These are phyloP conservation scores for Lasioglossum leucozonium DNA, from an alignment of 2,888 invertebrate genomes.

Conservation along the genomic window DNA sequence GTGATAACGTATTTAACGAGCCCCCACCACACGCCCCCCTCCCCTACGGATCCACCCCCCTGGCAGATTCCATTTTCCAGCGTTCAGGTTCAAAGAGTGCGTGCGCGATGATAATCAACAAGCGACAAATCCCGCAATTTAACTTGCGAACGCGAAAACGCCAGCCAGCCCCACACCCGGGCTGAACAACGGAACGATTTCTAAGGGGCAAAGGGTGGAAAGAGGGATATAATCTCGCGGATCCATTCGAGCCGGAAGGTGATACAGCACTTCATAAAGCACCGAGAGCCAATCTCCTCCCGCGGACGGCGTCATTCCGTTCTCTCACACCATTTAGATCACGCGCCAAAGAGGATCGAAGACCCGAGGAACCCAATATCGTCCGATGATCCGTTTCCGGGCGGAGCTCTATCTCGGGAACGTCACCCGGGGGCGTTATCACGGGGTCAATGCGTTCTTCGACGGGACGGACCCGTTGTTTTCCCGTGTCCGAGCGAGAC, in stretches of 20 bases:
- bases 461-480: background rate
- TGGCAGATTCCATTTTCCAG: background rate
- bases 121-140: slow-evolving; percentile 40
- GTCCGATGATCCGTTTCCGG: slow-evolving; percentile 13
- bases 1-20: slow-evolving; percentile 29
- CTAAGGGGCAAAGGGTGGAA: too few species aligned
- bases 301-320: slow-evolving; percentile 3
- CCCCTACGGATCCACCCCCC: background rate
- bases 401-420: background rate
- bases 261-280: slow-evolving; percentile 40
- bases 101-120: slow-evolving; percentile 13
- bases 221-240: slow-evolving; percentile 5
- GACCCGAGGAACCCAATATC: slow-evolving; percentile 17
- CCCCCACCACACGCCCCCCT: background rate
- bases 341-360: background rate
- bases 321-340: background rate
- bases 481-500: slow-evolving; percentile 24
- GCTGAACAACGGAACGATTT: slow-evolving; percentile 16
- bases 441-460: slow-evolving; percentile 12
- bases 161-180: too few species aligned
- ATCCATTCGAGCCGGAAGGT: slow-evolving; percentile 23
- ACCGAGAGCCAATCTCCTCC: slow-evolving; percentile 26
- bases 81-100: background rate
- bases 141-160: slow-evolving; percentile 26
- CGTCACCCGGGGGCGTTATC: slow-evolving; percentile 22